phyloP scores from a whole-genome alignment of 2,888 invertebrate genomes.

The Trissolcus japonicus region DNA sequence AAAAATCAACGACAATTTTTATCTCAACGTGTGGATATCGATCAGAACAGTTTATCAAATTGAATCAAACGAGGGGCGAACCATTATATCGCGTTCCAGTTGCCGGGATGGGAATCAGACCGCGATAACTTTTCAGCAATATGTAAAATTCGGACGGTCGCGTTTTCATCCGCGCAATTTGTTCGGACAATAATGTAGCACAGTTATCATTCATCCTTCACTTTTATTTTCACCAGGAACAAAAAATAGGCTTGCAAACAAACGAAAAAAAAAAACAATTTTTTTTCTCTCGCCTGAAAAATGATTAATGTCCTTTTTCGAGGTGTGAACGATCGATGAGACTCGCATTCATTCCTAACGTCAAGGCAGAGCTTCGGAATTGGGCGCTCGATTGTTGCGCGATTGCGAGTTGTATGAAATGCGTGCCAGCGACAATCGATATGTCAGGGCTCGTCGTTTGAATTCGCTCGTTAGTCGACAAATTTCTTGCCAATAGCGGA shows the following conservation, averaged over 20 bases:
- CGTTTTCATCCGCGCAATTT: constrained; percentile 25
- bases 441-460: constrained; percentile 19
- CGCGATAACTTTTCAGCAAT: constrained; percentile 17
- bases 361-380: constrained; percentile 20
- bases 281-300: constrained; percentile 19
- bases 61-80: constrained; percentile 20
- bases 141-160: constrained; percentile 21
- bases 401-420: constrained; percentile 9
- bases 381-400: constrained; percentile 6
- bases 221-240: neutral
- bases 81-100: constrained; percentile 26
- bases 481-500: constrained; percentile 31
- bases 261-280: constrained; percentile 30
- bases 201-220: neutral
- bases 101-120: constrained; percentile 26
- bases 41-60: constrained; percentile 25
- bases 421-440: constrained; percentile 34
- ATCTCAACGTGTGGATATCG: neutral
- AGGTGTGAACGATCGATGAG: constrained; percentile 31
- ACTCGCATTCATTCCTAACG: constrained; percentile 32
- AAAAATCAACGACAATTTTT: neutral
- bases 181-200: constrained; percentile 11
- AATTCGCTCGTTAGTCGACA: constrained; percentile 35
- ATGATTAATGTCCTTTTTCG: too few relatives aligned
- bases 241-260: constrained; percentile 1